phyloP scores from a whole-genome alignment of 2,888 invertebrate genomes.

The Acleris emargana region DNA sequence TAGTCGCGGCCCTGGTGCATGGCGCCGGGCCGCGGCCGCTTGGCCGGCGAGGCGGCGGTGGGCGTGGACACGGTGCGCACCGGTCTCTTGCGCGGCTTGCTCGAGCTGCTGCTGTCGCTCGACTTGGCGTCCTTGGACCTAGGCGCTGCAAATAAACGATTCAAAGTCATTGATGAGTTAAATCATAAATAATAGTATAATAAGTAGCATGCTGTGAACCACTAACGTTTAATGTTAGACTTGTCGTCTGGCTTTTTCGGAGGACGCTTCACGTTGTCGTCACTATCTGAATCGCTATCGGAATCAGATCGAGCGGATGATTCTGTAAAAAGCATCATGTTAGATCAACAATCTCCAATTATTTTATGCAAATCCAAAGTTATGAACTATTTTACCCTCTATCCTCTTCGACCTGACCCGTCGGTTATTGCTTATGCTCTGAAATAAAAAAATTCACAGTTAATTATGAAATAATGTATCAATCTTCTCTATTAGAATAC shows the following conservation, averaged over 20 bases:
- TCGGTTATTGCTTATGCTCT: constrained; percentile 76
- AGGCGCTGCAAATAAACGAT: constrained; percentile 52
- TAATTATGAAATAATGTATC: too few relatives aligned
- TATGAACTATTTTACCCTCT: constrained; percentile 59
- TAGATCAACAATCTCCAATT: background rate
- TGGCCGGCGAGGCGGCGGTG: constrained; percentile 63
- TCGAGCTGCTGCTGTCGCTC: constrained; percentile 72
- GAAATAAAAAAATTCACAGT: constrained; percentile 51
- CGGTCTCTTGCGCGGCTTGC: constrained; percentile 72
- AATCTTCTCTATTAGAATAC: too few relatives aligned
- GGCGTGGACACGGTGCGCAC: constrained; percentile 65
- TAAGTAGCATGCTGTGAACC: too few relatives aligned
- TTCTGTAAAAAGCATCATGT: constrained; percentile 50
- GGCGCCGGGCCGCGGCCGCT: constrained; percentile 62
- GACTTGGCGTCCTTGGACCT: constrained; percentile 71
- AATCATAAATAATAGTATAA: too few relatives aligned
- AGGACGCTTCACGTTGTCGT: constrained; percentile 71
- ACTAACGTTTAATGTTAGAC: constrained; percentile 62
- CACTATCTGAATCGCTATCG: constrained; percentile 82
- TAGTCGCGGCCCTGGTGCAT: constrained; percentile 86
- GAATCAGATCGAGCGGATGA: constrained; percentile 74
- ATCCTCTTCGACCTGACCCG: constrained; percentile 69
- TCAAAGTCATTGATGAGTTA: constrained; percentile 4
- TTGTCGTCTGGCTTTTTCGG: constrained; percentile 73
- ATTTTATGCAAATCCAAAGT: background rate